Evolutionary conservation across 2,113 vertebrate genomes (phyloP).

Genomic region (Pithys albifrons): DNA sequence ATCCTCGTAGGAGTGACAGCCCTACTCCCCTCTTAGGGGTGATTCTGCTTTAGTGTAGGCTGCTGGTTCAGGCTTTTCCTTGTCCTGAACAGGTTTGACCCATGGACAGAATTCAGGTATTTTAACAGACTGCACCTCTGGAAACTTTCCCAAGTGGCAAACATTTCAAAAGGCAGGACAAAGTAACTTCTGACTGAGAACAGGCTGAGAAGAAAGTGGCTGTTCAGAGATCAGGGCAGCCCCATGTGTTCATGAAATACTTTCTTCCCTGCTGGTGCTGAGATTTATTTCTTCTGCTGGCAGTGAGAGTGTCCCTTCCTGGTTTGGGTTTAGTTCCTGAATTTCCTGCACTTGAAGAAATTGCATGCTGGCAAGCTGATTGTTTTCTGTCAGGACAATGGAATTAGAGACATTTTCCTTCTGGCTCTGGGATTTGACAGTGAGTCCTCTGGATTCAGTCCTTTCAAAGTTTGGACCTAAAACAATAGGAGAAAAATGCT

Average conservation of each 20-base stretch:
- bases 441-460: not conserved
- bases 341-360: conserved; percentile 44
- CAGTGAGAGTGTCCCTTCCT: not conserved
- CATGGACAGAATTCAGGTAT: not conserved
- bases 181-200: conserved; percentile 53
- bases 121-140: not conserved
- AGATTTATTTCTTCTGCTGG: not conserved
- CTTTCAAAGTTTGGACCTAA: not conserved
- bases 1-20: not conserved
- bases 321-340: conserved; percentile 33
- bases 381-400: not conserved
- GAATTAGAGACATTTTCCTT: conserved; percentile 14
- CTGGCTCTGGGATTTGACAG: conserved; percentile 49
- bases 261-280: conserved; percentile 30
- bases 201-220: conserved; percentile 44
- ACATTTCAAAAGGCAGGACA: conserved; percentile 43
- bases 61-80: not conserved
- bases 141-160: not conserved
- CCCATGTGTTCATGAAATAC: not conserved
- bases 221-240: not conserved
- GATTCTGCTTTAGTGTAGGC: not conserved
- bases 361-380: not conserved
- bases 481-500: not conserved
- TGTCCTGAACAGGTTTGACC: not conserved
- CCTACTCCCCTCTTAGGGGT: fast-evolving